Percentiles rank a stretch among this genome's conserved stretches.
Conservation (phyloP, 2,113 vertebrate species). For the Pipra filicauda region DNA sequence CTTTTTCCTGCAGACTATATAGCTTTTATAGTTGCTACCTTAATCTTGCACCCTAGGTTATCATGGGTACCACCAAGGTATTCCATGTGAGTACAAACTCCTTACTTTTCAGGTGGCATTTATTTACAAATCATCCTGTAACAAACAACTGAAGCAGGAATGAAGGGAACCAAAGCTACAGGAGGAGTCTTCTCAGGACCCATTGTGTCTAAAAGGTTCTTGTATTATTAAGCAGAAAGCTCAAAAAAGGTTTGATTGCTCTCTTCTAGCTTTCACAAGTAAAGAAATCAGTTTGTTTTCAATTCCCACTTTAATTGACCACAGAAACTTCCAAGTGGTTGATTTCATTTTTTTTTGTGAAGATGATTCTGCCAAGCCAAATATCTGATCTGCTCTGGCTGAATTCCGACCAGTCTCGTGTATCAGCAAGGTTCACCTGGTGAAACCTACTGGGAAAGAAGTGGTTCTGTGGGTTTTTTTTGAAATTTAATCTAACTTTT, state of each 20-base stretch:
- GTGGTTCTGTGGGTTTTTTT: background rate
- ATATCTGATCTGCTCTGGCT: background rate
- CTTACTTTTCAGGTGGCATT: background rate
- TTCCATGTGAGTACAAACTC: background rate
- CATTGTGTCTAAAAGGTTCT: background rate
- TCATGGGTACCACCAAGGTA: background rate
- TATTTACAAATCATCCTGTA: background rate
- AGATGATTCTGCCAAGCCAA: background rate
- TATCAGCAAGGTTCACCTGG: background rate
- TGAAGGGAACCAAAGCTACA: background rate
- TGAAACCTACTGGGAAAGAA: background rate
- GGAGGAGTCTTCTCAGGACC: background rate
- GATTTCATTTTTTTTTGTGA: background rate
- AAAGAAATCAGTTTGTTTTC: background rate
- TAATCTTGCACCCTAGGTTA: background rate
- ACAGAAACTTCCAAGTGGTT: background rate
- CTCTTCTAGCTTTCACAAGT: background rate
- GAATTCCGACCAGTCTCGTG: accelerated
- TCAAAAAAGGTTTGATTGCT: background rate
- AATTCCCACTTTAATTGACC: background rate
- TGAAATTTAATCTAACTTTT: background rate
- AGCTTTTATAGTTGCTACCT: background rate
- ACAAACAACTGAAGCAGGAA: background rate
- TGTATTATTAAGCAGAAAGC: background rate
- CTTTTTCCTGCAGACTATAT: background rate